phyloP scores from a whole-genome alignment of 2,888 invertebrate genomes.

The Cryptophagus acutangulus region DNA sequence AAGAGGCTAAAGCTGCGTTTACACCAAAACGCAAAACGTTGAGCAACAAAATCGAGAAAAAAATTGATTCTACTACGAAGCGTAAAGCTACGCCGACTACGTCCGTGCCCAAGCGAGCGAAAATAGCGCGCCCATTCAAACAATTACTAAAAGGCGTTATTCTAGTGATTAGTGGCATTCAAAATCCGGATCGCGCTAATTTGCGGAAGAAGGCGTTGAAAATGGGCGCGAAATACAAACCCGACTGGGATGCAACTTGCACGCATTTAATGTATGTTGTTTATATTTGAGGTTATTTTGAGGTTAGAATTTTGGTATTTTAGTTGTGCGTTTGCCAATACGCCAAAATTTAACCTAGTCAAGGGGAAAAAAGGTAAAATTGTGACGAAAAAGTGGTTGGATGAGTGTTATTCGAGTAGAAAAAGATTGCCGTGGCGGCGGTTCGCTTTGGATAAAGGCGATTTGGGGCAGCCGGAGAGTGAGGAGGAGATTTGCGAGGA shows the following conservation, averaged over 20 bases:
- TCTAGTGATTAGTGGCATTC: constrained; percentile 82
- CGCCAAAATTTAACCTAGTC: constrained; percentile 79
- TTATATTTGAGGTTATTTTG: too few species aligned
- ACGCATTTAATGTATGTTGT: constrained; percentile 86
- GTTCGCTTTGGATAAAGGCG: constrained; percentile 54
- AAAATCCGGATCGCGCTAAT: constrained; percentile 70
- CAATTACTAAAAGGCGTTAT: constrained; percentile 62
- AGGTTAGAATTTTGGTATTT: too few species aligned
- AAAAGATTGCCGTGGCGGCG: constrained; percentile 64
- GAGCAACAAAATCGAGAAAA: not conserved
- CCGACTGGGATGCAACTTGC: constrained; percentile 69
- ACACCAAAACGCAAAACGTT: not conserved
- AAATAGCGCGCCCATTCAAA: constrained; percentile 51
- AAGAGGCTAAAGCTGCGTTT: not conserved
- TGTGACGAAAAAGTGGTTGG: constrained; percentile 71
- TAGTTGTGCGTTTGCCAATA: constrained; percentile 85
- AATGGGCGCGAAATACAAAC: constrained; percentile 74
- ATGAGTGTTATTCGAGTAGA: constrained; percentile 56
- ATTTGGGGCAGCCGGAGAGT: constrained; percentile 47
- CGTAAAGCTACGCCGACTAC: not conserved
- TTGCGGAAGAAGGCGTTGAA: constrained; percentile 64
- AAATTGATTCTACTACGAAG: not conserved
- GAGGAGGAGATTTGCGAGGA: constrained; percentile 53
- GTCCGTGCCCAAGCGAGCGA: constrained; percentile 24
- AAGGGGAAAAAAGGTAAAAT: constrained; percentile 60